Conservation (phyloP, 2,113 vertebrate species). For the Centropristis striata region DNA sequence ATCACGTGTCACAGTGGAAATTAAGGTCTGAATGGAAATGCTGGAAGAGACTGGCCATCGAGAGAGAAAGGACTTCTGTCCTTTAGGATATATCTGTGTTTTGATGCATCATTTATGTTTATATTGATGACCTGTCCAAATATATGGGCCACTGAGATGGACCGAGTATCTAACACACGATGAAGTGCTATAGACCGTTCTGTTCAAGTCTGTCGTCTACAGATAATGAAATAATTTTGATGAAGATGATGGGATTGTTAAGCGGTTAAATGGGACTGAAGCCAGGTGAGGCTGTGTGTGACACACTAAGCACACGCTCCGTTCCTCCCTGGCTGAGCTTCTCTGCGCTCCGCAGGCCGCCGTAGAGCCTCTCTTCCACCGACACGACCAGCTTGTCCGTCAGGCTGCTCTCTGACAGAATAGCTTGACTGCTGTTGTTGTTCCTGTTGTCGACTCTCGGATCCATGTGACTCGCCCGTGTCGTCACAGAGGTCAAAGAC, state of each 20-base stretch:
- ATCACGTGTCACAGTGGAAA: constrained; percentile 66
- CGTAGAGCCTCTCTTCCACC: constrained; percentile 82
- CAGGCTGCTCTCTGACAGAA: constrained; percentile 69
- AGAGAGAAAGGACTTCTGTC: constrained; percentile 25
- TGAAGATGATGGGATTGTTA: not conserved
- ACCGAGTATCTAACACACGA: constrained; percentile 14
- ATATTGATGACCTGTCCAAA: constrained; percentile 5
- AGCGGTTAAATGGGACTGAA: constrained; percentile 69
- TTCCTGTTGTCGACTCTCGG: constrained; percentile 81
- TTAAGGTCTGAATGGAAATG: constrained; percentile 55
- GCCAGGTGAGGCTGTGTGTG: constrained; percentile 74
- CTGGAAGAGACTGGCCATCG: constrained; percentile 36
- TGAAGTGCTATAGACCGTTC: constrained; percentile 9
- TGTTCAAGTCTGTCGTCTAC: not conserved
- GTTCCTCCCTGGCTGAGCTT: constrained; percentile 47
- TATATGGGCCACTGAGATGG: not conserved
- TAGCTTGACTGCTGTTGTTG: constrained; percentile 82
- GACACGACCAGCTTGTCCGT: constrained; percentile 77
- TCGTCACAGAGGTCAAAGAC: constrained; percentile 16
- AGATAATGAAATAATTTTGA: constrained; percentile 1
- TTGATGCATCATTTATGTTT: constrained; percentile 5
- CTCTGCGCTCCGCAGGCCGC: constrained; percentile 64
- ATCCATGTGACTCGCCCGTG: constrained; percentile 60
- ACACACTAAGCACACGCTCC: constrained; percentile 53
- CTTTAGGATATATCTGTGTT: constrained; percentile 4